Evolutionary conservation across 2,797 vertebrate genomes (phyloP), one percentile per base, ranked within the genome.

Genomic region (Tinamus major): DNA sequence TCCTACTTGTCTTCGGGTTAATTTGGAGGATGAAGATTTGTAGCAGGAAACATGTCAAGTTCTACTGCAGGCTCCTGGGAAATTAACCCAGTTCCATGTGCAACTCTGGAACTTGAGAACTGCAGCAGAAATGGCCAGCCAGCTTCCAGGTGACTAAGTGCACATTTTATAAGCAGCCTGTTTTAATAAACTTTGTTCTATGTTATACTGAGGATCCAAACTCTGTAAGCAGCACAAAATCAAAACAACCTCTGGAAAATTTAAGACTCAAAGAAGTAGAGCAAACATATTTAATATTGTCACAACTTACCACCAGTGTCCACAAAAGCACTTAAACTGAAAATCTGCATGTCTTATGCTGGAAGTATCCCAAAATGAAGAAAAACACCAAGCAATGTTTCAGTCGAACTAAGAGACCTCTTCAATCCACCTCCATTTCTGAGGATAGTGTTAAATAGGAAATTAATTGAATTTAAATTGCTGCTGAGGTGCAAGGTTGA

Each of bases 91-190:
- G 39, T 39, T 75, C 61, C 85, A 79, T 89, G 80, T 95, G 85
- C 89, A 93, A 44, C 70, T 81, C 83, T 86, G 87, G 91, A 95
- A 92, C 68, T 91, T 94, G 89, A 93, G 53, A 92, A 29, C 18
- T 89, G 77, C 63, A 76, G 44, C 70, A 94, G 56, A 68, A 95
- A 92, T 44, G 74, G 77, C 83, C 77, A 91, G 84, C 91, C 15
- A 96, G 85, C 63, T 95, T 95, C 83, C 85, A 95, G 82, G 89
- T 95, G 94, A 93, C 82, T 94, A 94, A 95, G 94, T 56, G 90
- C 55, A 80, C 58, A 89, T 86, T 94, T 92, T 86, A 88, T 77
- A 58, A 87, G 64, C 83, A 94, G 58, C 75, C 84, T 94, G 77
- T 86, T 93, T 86, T 84, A 91, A 94, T 95, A 94, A 92, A 10